Evolutionary conservation across 2,113 vertebrate species (phyloP).

Genomic region (Acanthochromis polyacanthus): DNA sequence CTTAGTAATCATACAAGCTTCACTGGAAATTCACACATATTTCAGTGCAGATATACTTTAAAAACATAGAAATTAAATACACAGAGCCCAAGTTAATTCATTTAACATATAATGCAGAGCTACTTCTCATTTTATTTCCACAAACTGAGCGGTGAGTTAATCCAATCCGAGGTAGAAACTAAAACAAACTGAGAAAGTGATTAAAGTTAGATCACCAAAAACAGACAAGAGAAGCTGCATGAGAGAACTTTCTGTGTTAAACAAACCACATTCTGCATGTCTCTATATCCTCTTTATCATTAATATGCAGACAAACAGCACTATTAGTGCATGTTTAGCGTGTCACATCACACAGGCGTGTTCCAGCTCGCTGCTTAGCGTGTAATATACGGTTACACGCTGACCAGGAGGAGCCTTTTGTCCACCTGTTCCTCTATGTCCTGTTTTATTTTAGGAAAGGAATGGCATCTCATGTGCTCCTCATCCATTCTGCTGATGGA

Average conservation of each 20-base stretch:
- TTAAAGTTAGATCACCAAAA: background rate
- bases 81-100: background rate
- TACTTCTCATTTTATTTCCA: too few species aligned
- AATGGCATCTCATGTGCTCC: constrained; percentile 81
- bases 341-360: background rate
- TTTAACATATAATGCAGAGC: background rate
- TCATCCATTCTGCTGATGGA: constrained; percentile 65
- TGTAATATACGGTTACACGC: background rate
- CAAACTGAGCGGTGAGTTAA: too few species aligned
- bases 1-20: background rate
- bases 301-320: background rate
- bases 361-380: background rate
- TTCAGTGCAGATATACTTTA: background rate
- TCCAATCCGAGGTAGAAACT: too few species aligned
- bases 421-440: constrained; percentile 83
- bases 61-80: background rate
- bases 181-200: too few species aligned
- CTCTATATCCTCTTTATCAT: background rate
- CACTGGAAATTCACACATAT: background rate
- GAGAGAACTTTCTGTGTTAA: too few species aligned
- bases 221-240: background rate
- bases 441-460: constrained; percentile 86
- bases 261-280: too few species aligned
- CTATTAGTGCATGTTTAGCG: background rate
- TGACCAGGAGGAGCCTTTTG: constrained; percentile 73